Conservation (phyloP, 2,888 invertebrate species). For the Pterostichus madidus region DNA sequence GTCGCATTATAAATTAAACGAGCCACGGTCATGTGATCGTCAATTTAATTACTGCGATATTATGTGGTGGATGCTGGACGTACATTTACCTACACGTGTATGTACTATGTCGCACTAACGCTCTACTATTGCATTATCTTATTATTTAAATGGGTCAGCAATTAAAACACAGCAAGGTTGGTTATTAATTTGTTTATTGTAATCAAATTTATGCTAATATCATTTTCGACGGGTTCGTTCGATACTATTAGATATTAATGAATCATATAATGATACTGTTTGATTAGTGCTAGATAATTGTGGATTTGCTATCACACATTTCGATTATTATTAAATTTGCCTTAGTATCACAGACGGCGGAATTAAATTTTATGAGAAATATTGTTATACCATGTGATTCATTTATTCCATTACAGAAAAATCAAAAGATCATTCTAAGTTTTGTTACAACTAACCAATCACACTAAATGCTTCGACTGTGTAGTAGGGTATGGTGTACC, state of each 20-base stretch:
- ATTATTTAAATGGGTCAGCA: slow-evolving; percentile 53
- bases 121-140: slow-evolving; percentile 35
- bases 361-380: too few species aligned
- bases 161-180: slow-evolving; percentile 10
- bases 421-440: too few species aligned
- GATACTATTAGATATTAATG: slow-evolving; percentile 16
- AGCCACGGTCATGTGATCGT: slow-evolving; percentile 58
- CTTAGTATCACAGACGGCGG: too few species aligned
- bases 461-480: too few species aligned
- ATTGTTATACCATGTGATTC: too few species aligned
- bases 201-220: slow-evolving; percentile 31
- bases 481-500: too few species aligned
- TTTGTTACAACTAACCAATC: too few species aligned
- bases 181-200: slow-evolving; percentile 42
- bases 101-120: not conserved
- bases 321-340: too few species aligned
- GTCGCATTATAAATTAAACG: slow-evolving; percentile 60
- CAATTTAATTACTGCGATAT: slow-evolving; percentile 57
- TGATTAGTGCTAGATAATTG: too few species aligned
- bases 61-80: slow-evolving; percentile 25
- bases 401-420: too few species aligned
- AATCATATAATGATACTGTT: not conserved
- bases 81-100: not conserved
- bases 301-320: too few species aligned
- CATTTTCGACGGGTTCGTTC: slow-evolving; percentile 9